Evolutionary conservation across 2,113 vertebrate genomes (phyloP).

Genomic region (Megaleporinus macrocephalus): DNA sequence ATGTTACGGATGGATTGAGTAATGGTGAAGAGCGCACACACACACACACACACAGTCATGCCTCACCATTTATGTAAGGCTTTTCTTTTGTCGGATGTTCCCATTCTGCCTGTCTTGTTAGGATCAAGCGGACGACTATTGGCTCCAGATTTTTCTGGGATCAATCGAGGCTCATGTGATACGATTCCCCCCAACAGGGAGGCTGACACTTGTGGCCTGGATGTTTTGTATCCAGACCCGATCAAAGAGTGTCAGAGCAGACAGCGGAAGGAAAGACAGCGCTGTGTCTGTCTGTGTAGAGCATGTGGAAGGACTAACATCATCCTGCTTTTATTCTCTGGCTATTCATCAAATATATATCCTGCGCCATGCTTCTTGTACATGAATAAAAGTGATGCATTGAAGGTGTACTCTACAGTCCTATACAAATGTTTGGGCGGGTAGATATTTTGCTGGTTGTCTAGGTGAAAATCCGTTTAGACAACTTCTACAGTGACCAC

Average conservation of each 20-base stretch:
- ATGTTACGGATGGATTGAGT: slow-evolving; percentile 43
- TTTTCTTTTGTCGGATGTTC: slow-evolving; percentile 35
- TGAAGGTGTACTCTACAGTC: too few species aligned
- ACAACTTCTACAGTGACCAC: too few species aligned
- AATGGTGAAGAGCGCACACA: slow-evolving; percentile 10
- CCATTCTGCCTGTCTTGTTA: slow-evolving; percentile 43
- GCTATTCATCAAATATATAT: neutral
- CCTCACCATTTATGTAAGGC: slow-evolving; percentile 34
- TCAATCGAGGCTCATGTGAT: slow-evolving; percentile 39
- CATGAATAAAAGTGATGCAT: too few species aligned
- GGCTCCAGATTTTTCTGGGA: slow-evolving; percentile 50
- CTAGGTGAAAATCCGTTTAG: too few species aligned
- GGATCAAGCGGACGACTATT: slow-evolving; percentile 40
- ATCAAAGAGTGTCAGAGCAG: slow-evolving; percentile 48
- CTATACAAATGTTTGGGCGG: too few species aligned
- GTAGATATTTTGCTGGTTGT: too few species aligned
- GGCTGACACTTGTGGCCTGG: slow-evolving; percentile 46
- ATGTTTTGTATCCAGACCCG: slow-evolving; percentile 49
- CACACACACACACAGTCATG: slow-evolving; percentile 1
- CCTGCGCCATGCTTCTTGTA: neutral
- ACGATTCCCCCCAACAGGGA: slow-evolving; percentile 31
- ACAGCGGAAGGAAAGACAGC: slow-evolving; percentile 41
- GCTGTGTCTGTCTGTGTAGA: slow-evolving; percentile 22
- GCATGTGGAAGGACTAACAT: slow-evolving; percentile 18
- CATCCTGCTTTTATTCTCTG: neutral